Percentiles rank a stretch among this genome's conserved stretches.
phyloP scores from a whole-genome alignment of 2,888 invertebrate species.

The Lingula anatina region DNA sequence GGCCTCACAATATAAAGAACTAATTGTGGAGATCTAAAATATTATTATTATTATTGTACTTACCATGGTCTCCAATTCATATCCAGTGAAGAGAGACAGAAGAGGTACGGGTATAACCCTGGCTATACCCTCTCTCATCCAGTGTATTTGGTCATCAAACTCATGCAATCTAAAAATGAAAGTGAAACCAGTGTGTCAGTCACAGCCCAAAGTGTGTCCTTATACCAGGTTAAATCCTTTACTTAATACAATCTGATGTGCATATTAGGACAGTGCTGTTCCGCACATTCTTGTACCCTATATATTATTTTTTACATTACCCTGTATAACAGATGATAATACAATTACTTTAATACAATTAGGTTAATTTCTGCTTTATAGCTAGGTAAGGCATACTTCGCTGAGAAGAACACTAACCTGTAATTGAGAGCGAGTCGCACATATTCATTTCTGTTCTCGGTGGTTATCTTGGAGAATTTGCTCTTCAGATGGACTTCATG shows the following conservation, averaged over 20 bases:
- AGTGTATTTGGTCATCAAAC: slow-evolving; percentile 83
- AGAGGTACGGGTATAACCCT: slow-evolving; percentile 89
- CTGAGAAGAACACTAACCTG: slow-evolving; percentile 57
- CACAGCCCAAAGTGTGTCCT: neutral
- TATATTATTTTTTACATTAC: too few species aligned
- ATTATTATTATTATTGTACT: too few species aligned
- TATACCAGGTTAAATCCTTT: too few species aligned
- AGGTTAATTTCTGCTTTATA: too few species aligned
- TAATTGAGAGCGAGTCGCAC: slow-evolving; percentile 86
- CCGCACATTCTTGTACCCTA: neutral
- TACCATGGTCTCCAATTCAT: slow-evolving; percentile 87
- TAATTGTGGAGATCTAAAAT: too few species aligned
- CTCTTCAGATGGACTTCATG: slow-evolving; percentile 82
- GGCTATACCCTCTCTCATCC: slow-evolving; percentile 89
- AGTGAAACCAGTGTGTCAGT: neutral
- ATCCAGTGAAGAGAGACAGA: slow-evolving; percentile 83
- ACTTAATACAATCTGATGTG: neutral
- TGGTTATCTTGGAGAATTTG: slow-evolving; percentile 73
- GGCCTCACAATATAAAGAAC: too few species aligned
- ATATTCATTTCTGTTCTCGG: slow-evolving; percentile 85
- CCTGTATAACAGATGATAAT: too few species aligned
- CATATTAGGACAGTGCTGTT: neutral
- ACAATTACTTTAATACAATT: too few species aligned
- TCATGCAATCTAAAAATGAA: slow-evolving; percentile 67
- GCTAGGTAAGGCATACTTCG: too few species aligned